Evolutionary conservation across 1,140 invertebrate species (phyloP).

Genomic region (Mactra quadrangularis): DNA sequence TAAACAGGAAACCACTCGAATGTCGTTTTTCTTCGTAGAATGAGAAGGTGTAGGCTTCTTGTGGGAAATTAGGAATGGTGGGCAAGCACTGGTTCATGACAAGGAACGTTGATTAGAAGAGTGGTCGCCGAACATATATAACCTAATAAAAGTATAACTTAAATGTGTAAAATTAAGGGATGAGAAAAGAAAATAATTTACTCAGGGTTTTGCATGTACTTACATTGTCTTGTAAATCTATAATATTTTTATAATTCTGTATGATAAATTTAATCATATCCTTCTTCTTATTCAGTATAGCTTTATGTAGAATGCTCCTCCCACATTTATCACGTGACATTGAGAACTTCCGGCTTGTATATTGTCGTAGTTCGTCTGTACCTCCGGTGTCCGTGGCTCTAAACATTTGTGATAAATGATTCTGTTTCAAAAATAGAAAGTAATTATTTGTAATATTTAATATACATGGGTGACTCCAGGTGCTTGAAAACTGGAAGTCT

Average conservation of each 20-base stretch:
- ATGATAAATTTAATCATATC: slow-evolving; percentile 61
- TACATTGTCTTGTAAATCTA: slow-evolving; percentile 62
- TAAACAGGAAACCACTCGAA: too few species aligned
- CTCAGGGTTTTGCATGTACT: too few species aligned
- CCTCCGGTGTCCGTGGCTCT: slow-evolving; percentile 49
- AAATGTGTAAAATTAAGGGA: too few species aligned
- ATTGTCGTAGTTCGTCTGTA: slow-evolving; percentile 17
- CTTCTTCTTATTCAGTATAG: slow-evolving; percentile 59
- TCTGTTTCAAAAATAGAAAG: slow-evolving; percentile 9
- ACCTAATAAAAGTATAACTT: too few species aligned
- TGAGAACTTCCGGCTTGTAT: slow-evolving; percentile 36
- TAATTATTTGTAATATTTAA: not conserved
- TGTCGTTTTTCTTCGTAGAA: too few species aligned
- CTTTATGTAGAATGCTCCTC: slow-evolving; percentile 62
- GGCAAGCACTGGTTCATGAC: too few species aligned
- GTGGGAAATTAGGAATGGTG: too few species aligned
- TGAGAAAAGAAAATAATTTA: too few species aligned
- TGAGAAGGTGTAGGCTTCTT: too few species aligned
- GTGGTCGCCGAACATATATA: too few species aligned
- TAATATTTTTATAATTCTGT: slow-evolving; percentile 47
- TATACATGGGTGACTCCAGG: not conserved
- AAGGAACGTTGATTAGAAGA: too few species aligned
- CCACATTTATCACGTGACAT: slow-evolving; percentile 64
- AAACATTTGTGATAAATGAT: slow-evolving; percentile 37
- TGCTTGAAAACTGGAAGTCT: not conserved